Evolutionary conservation across 2,888 invertebrate species (phyloP).

Genomic region (Dendrolimus houi): DNA sequence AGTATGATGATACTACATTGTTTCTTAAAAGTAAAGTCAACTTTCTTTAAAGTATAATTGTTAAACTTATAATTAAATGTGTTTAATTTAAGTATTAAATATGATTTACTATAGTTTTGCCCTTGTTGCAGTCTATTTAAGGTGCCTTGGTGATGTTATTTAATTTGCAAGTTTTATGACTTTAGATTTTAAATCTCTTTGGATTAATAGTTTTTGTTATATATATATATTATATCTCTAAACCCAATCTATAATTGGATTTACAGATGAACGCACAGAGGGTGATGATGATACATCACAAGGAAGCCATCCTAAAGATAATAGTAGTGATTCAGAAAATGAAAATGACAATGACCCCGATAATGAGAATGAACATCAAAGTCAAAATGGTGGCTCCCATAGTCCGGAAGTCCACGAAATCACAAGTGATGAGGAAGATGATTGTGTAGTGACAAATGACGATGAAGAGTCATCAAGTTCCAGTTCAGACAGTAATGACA

Average conservation of each 20-base stretch:
- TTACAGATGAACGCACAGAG: slow-evolving; percentile 66
- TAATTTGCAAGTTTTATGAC: no score
- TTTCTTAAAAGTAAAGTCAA: no score
- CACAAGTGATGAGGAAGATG: slow-evolving; percentile 76
- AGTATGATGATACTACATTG: no score
- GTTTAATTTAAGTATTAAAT: no score
- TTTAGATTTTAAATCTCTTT: no score
- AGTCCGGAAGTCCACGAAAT: slow-evolving; percentile 72
- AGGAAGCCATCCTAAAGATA: slow-evolving; percentile 65
- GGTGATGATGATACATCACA: slow-evolving; percentile 71
- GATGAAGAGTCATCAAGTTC: slow-evolving; percentile 70
- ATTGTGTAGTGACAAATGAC: slow-evolving; percentile 70
- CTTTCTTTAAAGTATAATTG: no score
- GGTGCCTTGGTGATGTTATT: no score
- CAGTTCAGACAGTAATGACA: slow-evolving; percentile 69
- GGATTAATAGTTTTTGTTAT: neutral
- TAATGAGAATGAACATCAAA: slow-evolving; percentile 41
- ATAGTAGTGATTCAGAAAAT: slow-evolving; percentile 60
- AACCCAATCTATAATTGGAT: slow-evolving; percentile 15
- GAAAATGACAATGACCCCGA: slow-evolving; percentile 26
- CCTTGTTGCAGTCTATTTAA: no score
- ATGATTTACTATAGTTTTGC: no score
- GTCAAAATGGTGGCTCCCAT: slow-evolving; percentile 56
- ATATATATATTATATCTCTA: slow-evolving; percentile 10
- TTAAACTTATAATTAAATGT: no score